Percentiles rank a stretch among this genome's conserved stretches.
Conservation (phyloP, 2,113 vertebrate genomes). For the Tragelaphus scriptus region DNA sequence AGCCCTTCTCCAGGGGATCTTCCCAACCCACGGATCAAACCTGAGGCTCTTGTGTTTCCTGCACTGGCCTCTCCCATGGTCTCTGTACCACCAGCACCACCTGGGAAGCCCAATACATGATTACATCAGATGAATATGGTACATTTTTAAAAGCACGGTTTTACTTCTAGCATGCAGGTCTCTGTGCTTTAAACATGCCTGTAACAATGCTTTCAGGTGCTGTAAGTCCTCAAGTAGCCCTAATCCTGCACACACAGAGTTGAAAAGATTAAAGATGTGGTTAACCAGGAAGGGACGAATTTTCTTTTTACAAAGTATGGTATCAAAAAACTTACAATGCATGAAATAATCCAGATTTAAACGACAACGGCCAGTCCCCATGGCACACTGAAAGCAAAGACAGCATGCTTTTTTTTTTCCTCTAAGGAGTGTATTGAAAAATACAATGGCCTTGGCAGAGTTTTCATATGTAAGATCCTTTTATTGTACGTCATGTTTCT, state of each 20-base stretch:
- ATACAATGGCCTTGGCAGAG: background rate
- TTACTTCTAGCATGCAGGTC: background rate
- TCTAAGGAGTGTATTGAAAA: background rate
- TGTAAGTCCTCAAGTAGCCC: background rate
- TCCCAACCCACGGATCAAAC: background rate
- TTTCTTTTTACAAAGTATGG: background rate
- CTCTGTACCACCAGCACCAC: background rate
- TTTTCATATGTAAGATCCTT: background rate
- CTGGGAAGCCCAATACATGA: background rate
- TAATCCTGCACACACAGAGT: background rate
- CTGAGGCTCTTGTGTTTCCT: background rate
- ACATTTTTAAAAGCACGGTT: background rate
- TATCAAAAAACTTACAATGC: background rate
- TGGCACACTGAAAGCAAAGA: background rate
- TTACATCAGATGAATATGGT: background rate
- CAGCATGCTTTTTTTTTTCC: rapidly evolving
- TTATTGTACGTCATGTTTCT: background rate
- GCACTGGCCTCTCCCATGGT: background rate
- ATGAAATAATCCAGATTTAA: background rate
- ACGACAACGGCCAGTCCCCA: background rate
- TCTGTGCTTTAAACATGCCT: background rate
- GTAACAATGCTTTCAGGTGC: background rate
- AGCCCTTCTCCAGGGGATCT: background rate
- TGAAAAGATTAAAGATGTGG: background rate
- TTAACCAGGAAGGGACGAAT: background rate